These are phyloP conservation scores for Caenorhabditis sp. DNA, from an alignment of 2,888 invertebrate species.

Conservation along the genomic window DNA sequence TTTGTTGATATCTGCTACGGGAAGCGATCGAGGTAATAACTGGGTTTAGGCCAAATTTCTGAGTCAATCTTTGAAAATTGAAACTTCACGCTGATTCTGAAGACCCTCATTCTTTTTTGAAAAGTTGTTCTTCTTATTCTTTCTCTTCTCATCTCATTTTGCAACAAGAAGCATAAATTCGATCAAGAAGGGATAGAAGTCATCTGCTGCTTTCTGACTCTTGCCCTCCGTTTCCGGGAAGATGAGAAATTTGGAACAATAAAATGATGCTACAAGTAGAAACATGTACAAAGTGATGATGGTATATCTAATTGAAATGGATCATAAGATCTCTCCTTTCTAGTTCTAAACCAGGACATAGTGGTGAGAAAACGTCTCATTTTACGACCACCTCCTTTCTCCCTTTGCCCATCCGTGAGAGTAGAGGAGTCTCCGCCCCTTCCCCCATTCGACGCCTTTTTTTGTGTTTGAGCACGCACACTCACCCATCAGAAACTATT, in stretches of 20 bases:
- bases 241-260: slow-evolving; percentile 18
- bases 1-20: no score
- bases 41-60: no score
- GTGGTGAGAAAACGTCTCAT: slow-evolving; percentile 38
- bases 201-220: neutral
- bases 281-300: neutral
- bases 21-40: no score
- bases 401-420: slow-evolving; percentile 45
- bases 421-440: slow-evolving; percentile 43
- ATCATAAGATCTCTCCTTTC: slow-evolving; percentile 21
- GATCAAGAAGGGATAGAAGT: slow-evolving; percentile 41
- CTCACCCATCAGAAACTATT: slow-evolving; percentile 38
- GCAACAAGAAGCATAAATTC: slow-evolving; percentile 49
- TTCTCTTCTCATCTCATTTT: slow-evolving; percentile 38
- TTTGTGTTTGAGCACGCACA: slow-evolving; percentile 46
- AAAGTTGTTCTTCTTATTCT: slow-evolving; percentile 13
- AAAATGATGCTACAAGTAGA: neutral
- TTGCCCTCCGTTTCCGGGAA: slow-evolving; percentile 11
- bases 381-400: slow-evolving; percentile 54
- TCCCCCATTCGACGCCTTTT: slow-evolving; percentile 60
- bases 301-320: slow-evolving; percentile 38
- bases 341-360: slow-evolving; percentile 12
- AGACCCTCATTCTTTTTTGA: no score
- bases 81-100: no score
- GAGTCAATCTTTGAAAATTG: no score